Base-by-base conservation (phyloP, 2,888 invertebrate genomes). In the Trichopria drosophilae region DNA sequence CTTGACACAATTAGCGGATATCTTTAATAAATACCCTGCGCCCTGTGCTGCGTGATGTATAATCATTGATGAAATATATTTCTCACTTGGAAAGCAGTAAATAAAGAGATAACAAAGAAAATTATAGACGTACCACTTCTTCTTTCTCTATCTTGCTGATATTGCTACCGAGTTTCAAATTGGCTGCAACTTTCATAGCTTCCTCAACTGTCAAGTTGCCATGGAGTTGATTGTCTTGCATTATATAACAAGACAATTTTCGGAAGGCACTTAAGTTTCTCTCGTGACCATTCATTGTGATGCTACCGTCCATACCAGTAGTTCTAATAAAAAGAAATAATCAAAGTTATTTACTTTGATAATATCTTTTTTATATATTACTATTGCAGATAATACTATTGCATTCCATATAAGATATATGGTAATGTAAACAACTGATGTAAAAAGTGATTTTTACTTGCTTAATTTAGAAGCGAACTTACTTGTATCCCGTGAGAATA, bases 401-500 rank as follows among this genome's bases (percentile, higher is more conserved):
- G 24, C 6, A 6, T 24, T 9, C n/a, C n/a, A n/a, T n/a, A n/a
- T n/a, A n/a, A n/a, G n/a, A n/a, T n/a, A n/a, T n/a, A n/a, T n/a
- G n/a, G n/a, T n/a, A n/a, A n/a, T n/a, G n/a, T n/a, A n/a, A n/a
- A n/a, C n/a, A n/a, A n/a, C n/a, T n/a, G n/a, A n/a, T n/a, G 24
- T 24, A 24, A 10, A 6, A 24, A 24, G 24, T 24, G 24, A 24
- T 9, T 9, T 24, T 24, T 24, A 24, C 10, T 24, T 24, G 10
- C 10, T 24, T 24, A 9, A 24, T 24, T 24, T 24, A 24, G 29
- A 36, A 20, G 22, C 23, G 54, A 44, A 83, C 87, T 85, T 79
- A 94, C 95, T 87, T 93, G 82, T 94, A 95, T 73, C 95, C 95
- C 15, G 95, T 93, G 58, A 95, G 84, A 65, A 95, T 94, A 73